Conservation (phyloP, 2,113 vertebrate genomes). For the Etia nguti region DNA sequence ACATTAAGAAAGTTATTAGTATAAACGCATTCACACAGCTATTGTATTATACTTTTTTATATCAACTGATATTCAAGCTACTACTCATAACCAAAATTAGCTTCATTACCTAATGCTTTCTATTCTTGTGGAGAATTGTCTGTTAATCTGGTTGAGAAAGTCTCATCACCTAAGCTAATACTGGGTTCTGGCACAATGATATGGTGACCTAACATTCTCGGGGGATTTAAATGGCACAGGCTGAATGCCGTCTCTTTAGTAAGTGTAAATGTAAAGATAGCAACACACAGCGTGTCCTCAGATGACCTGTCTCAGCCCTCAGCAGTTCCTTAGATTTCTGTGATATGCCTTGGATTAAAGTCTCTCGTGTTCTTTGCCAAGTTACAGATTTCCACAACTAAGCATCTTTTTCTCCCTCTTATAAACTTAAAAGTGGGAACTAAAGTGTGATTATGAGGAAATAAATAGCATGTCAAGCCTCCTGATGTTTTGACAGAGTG, state of each 20-base stretch:
- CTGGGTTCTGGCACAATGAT: neutral
- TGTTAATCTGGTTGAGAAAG: neutral
- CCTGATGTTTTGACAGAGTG: neutral
- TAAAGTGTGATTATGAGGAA: neutral
- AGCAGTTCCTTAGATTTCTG: neutral
- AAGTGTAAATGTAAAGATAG: neutral
- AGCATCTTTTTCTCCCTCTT: neutral
- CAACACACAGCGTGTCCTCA: neutral
- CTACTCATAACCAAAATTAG: neutral
- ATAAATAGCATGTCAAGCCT: neutral
- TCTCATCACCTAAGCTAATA: conserved; percentile 2
- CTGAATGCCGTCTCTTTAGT: neutral
- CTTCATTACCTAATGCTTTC: neutral
- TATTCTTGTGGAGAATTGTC: neutral
- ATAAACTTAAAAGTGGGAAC: neutral
- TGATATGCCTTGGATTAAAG: neutral
- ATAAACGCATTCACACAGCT: neutral
- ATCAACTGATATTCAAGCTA: neutral
- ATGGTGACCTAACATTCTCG: neutral
- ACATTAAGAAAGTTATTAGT: neutral
- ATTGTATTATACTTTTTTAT: neutral
- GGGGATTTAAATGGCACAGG: conserved; percentile 23
- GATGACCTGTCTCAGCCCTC: neutral
- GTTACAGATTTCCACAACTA: neutral
- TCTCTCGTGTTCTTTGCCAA: neutral